Evolutionary conservation across 2,888 invertebrate species (phyloP), one percentile per base, ranked within the genome.

Genomic region (Listrodromus nycthemerus): DNA sequence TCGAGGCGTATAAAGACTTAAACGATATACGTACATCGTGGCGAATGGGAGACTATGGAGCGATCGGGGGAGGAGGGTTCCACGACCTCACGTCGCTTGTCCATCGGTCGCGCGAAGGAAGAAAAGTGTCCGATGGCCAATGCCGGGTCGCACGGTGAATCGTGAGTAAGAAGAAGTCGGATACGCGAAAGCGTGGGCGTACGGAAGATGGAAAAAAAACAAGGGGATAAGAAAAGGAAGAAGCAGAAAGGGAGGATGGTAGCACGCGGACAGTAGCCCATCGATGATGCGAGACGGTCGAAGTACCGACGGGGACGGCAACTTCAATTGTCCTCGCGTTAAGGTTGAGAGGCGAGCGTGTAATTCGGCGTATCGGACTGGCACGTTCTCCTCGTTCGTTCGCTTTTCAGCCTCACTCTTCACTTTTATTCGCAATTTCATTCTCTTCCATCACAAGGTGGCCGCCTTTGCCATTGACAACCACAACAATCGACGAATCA

Each of bases 361-460:
- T 87, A 87, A 89, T 89, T 89, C 83, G 87, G 76, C 83, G 79
- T 79, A 83, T 80, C 87, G 83, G 75, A 82, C 86, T 86, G 86
- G 87, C 85, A 85, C 84, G 82, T 84, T 80, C 84, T 83, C 45
- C 76, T 48, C 19, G 13, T 30, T 41, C 21, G 37, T 50, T 13
- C 21, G 50, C 37, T 50, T 48, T 37, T 10, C 16, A 66, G 37
- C 41, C 52, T 73, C 58, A 1, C 27, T 41, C 41, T 37, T 10
- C 16, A 19, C 27, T 58, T 33, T 65, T 61, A 27, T 58, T 41
- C 37, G 24, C 69, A 41, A 45, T 67, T 50, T 82, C 67, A 76
- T 67, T 37, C 27, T 65, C 37, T 67, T 67, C 67, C 55, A 41
- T 66, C 67, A 76, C 37, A 21, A 76, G 55, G 37, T 41, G 45